Evolutionary conservation across 2,888 invertebrate species (phyloP).

Genomic region (Odontomyia ornata): DNA sequence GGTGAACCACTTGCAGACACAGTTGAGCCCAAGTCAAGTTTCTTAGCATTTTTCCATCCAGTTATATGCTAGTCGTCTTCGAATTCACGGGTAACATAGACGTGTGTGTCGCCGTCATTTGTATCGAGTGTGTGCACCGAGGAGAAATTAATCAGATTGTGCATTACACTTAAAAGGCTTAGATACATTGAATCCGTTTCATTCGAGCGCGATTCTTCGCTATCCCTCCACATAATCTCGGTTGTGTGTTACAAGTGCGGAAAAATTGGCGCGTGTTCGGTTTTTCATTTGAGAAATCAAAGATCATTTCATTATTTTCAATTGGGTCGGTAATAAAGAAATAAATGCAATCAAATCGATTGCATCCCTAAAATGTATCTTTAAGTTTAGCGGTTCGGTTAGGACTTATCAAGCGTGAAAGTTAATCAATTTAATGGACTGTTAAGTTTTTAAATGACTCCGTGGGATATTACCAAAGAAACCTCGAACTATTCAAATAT

Average conservation of each 20-base stretch:
- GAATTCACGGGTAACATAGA: constrained; percentile 48
- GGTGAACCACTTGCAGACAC: constrained; percentile 41
- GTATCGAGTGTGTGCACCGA: not conserved
- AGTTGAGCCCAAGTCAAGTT: constrained; percentile 40
- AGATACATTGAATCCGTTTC: constrained; percentile 9
- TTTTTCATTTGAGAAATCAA: not conserved
- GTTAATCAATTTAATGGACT: too few relatives aligned
- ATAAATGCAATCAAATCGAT: not conserved
- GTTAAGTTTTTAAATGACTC: too few relatives aligned
- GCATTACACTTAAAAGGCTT: constrained; percentile 9
- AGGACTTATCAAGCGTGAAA: too few relatives aligned
- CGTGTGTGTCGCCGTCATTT: constrained; percentile 40
- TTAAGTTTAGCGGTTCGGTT: too few relatives aligned
- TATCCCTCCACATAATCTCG: not conserved
- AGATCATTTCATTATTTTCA: not conserved
- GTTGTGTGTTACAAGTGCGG: not conserved
- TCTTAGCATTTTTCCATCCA: constrained; percentile 44
- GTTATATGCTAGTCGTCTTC: constrained; percentile 49
- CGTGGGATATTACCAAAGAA: too few relatives aligned
- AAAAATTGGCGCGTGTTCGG: constrained; percentile 7
- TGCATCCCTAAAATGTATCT: not conserved
- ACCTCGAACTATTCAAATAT: too few relatives aligned
- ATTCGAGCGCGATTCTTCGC: not conserved
- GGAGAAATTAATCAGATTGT: constrained; percentile 14
- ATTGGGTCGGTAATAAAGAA: not conserved